Evolutionary conservation across 2,888 invertebrate species (phyloP), one percentile per base, ranked within the genome.

Genomic region (Craniophora ligustri): DNA sequence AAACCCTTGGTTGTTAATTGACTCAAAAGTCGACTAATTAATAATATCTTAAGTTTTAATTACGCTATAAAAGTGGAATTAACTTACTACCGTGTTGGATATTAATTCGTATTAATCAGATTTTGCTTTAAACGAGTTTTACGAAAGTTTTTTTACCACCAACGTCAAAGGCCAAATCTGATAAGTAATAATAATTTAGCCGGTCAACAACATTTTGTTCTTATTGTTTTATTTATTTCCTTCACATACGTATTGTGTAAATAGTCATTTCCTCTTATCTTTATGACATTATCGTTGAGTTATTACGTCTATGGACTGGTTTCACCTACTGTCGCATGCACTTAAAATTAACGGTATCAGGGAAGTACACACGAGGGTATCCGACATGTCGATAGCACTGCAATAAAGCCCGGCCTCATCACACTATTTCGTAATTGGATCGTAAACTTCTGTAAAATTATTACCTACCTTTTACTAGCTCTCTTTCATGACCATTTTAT

Each of bases 371-470:
- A 28, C 57, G 56, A 48, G 58, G 62, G 67, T 73, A 75, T 76
- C 67, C 57, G n/a, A 58, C 57, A 57, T 68, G 57, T 48, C 75
- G 74, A 78, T 82, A 76, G 72, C 54, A 40, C 70, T 62, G 81
- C 73, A 74, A 80, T 85, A 85, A 85, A 84, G 66, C 62, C 69
- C 67, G 60, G 72, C 76, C 76, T 79, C 77, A 81, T 82, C 81
- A 83, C 82, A 86, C 85, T 79, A 82, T 79, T 79, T 75, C 76
- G 79, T 86, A 84, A 86, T 85, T 85, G 83, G 80, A 77, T 68
- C 78, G 72, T 84, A 84, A 86, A 84, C 73, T 70, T 78, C 78
- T 78, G 73, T 81, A 78, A 81, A 80, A 80, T 79, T 75, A 80
- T 75, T 81, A 77, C 76, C 76, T 72, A 67, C 54, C 70, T 76